Conservation (phyloP, 2,888 invertebrate species). For the Autographa pulchrina region DNA sequence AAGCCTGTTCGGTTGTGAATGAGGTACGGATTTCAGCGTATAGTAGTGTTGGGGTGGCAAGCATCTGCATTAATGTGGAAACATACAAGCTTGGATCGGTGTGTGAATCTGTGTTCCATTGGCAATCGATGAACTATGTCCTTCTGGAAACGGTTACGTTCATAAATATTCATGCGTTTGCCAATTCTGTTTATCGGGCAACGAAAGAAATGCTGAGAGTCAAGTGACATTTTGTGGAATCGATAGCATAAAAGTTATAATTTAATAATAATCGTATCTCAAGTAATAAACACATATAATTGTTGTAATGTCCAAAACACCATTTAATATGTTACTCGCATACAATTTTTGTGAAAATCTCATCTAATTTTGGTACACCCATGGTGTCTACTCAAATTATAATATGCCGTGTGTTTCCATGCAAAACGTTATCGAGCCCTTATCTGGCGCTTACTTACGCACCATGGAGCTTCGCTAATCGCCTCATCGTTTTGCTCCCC, state of each 20-base stretch:
- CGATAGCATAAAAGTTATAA: background rate
- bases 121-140: slow-evolving; percentile 53
- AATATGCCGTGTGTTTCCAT: slow-evolving; percentile 45
- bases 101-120: slow-evolving; percentile 43
- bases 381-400: slow-evolving; percentile 13
- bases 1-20: slow-evolving; percentile 55
- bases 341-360: too few species aligned
- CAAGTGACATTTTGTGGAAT: background rate
- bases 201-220: slow-evolving; percentile 28
- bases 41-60: slow-evolving; percentile 38
- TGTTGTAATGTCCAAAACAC: too few species aligned
- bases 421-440: slow-evolving; percentile 72
- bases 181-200: slow-evolving; percentile 13
- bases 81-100: slow-evolving; percentile 46
- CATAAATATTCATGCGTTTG: slow-evolving; percentile 47
- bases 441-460: slow-evolving; percentile 79
- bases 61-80: slow-evolving; percentile 59
- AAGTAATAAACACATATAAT: too few species aligned
- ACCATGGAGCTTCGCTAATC: slow-evolving; percentile 82
- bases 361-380: background rate
- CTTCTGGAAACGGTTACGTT: slow-evolving; percentile 24
- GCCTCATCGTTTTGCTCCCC: slow-evolving; percentile 78
- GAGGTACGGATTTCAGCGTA: slow-evolving; percentile 43
- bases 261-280: too few species aligned
- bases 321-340: too few species aligned